Evolutionary conservation across 2,113 vertebrate species (phyloP), one percentile per base, ranked within the genome.

Genomic region (Alouatta palliata): DNA sequence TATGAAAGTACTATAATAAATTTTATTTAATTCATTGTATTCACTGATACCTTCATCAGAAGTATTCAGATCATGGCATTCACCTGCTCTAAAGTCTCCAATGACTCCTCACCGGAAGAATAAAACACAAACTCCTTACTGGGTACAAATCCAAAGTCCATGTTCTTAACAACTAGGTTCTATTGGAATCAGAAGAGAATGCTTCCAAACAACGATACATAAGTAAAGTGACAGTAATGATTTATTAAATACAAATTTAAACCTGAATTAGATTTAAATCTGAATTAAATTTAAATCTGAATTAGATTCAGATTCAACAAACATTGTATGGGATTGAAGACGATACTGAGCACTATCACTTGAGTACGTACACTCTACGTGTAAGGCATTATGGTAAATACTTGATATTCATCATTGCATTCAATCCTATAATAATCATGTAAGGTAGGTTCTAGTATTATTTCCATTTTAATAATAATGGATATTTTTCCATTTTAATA

Each of bases 221-320:
- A 93, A 8, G 66, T 45, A 64, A 8, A 85, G 8, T 77, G 6
- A 83, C 1, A 71, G 19, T 30, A 54, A 77, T 17, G 40, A 70
- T 70, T 27, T 43, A 73, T n/a, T 93, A 91, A 90, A 70, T n/a
- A 75, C 7, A 80, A 90, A 92, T 21, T 96, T 54, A 58, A 85
- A 71, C 47, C 0, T 90, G 58, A 96, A 93, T 77, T 43, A 43
- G 40, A 43, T 43, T 43, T 5, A 43, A 5, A 43, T 43, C n/a
- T n/a, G n/a, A n/a, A n/a, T n/a, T n/a, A 80, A 90, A 92, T 21
- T 96, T 54, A 58, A 85, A 71, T 43, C 0, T 90, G 58, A 96
- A 93, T 79, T 93, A 79, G 49, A 94, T 93, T 96, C 58, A 87
- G 23, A 90, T 40, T 81, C 68, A 49, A 79, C 17, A 58, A 73